These are phyloP conservation scores for Zoroaster sp. DNA, from an alignment of 53 echinoderm and acorn worm genomes.

Conservation along the genomic window DNA sequence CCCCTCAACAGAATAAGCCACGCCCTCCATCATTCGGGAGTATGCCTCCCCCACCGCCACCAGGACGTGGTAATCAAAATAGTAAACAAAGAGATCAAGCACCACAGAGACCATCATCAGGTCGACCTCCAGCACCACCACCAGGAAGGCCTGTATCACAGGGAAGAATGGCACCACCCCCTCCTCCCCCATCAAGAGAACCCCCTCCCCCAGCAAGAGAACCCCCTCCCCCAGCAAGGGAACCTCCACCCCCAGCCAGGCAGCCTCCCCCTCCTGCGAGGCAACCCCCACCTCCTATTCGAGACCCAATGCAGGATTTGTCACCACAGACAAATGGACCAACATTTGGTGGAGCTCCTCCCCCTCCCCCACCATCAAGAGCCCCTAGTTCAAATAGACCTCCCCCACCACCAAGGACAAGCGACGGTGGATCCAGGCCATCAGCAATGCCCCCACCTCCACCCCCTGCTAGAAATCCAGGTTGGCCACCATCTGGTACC, in stretches of 20 bases:
- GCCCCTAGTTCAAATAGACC: slow-evolving; percentile 33
- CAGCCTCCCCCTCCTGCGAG: slow-evolving; percentile 57
- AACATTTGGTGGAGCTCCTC: slow-evolving; percentile 54
- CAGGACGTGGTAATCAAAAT: slow-evolving; percentile 7
- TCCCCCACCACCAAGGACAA: slow-evolving; percentile 66
- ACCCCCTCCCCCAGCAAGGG: slow-evolving; percentile 30
- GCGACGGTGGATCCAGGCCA: background rate
- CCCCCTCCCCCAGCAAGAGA: slow-evolving; percentile 62
- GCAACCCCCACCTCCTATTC: slow-evolving; percentile 48
- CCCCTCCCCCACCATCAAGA: slow-evolving; percentile 73
- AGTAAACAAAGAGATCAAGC: slow-evolving; percentile 11
- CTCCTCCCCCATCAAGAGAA: slow-evolving; percentile 63
- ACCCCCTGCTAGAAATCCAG: slow-evolving; percentile 51
- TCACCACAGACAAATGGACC: slow-evolving; percentile 53
- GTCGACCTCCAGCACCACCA: slow-evolving; percentile 36
- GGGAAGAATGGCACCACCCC: slow-evolving; percentile 53
- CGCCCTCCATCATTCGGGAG: background rate
- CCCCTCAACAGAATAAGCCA: slow-evolving; percentile 33
- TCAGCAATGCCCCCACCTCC: slow-evolving; percentile 63
- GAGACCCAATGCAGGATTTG: slow-evolving; percentile 30
- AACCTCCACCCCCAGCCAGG: background rate
- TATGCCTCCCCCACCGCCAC: slow-evolving; percentile 43
- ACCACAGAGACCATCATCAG: background rate
- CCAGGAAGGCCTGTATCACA: slow-evolving; percentile 14
- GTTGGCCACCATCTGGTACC: slow-evolving; percentile 29